Evolutionary conservation across 1,140 invertebrate genomes (phyloP).

Genomic region (Ladona fulva): DNA sequence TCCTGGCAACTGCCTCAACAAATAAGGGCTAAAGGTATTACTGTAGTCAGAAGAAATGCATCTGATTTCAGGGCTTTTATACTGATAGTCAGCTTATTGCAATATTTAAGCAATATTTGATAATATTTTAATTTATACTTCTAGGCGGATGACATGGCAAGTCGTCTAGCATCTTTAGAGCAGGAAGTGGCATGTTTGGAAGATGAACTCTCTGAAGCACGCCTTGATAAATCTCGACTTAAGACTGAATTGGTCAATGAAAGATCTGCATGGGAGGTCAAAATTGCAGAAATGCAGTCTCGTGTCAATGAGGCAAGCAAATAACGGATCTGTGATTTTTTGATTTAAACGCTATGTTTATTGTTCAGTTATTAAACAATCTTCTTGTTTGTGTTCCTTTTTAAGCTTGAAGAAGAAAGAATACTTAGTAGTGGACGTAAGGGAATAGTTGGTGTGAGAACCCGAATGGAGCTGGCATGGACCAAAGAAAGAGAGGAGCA

Average conservation of each 20-base stretch:
- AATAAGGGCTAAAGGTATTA: too few species aligned
- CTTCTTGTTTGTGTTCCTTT: conserved; percentile 24
- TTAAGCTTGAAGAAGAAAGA: conserved; percentile 72
- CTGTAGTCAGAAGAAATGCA: too few species aligned
- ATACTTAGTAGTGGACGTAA: conserved; percentile 68
- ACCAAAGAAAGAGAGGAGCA: conserved; percentile 91
- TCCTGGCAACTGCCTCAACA: too few species aligned
- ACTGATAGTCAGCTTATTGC: too few species aligned
- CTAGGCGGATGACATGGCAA: conserved; percentile 40
- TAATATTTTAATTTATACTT: conserved; percentile 13
- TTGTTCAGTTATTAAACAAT: conserved; percentile 1
- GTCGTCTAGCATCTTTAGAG: conserved; percentile 55
- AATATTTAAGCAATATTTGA: too few species aligned
- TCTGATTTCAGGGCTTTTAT: too few species aligned
- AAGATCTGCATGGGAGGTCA: conserved; percentile 77
- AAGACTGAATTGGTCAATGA: conserved; percentile 86
- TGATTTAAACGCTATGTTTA: background rate
- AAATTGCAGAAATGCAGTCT: conserved; percentile 80
- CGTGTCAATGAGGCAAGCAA: conserved; percentile 73
- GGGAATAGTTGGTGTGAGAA: conserved; percentile 73
- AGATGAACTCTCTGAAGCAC: conserved; percentile 76
- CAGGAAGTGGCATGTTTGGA: conserved; percentile 77
- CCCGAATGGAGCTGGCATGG: conserved; percentile 88
- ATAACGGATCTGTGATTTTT: background rate
- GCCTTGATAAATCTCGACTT: conserved; percentile 70